phyloP scores from a whole-genome alignment of 2,113 vertebrate genomes.

The Circaetus cinerascens region DNA sequence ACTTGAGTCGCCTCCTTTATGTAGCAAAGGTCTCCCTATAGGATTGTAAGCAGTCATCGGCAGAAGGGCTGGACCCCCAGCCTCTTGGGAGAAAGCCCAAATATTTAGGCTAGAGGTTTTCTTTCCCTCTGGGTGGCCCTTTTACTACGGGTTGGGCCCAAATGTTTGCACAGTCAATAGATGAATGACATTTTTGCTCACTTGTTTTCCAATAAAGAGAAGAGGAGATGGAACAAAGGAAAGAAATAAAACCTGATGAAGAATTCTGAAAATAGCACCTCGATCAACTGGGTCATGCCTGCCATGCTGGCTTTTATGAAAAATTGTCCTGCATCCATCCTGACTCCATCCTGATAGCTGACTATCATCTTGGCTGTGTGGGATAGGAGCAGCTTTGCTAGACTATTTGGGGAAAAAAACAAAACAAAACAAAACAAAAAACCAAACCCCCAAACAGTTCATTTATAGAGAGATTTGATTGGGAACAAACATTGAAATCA shows the following conservation, averaged over 20 bases:
- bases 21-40: neutral
- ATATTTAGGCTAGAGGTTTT: neutral
- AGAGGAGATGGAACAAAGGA: neutral
- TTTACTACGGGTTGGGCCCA: neutral
- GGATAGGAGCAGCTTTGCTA: neutral
- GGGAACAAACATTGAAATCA: no score
- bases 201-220: neutral
- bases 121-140: neutral
- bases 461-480: neutral
- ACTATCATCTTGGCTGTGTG: neutral
- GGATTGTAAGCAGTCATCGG: neutral
- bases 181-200: neutral
- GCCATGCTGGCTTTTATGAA: neutral
- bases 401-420: neutral
- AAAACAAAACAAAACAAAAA: no score
- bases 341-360: neutral
- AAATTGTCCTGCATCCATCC: neutral
- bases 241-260: neutral
- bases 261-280: neutral
- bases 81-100: neutral
- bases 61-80: neutral
- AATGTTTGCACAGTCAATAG: neutral
- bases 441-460: fast-evolving
- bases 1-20: neutral
- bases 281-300: neutral